These are phyloP conservation scores for Heteromurus nitidus DNA, from an alignment of 2,888 invertebrate genomes.

Conservation along the genomic window DNA sequence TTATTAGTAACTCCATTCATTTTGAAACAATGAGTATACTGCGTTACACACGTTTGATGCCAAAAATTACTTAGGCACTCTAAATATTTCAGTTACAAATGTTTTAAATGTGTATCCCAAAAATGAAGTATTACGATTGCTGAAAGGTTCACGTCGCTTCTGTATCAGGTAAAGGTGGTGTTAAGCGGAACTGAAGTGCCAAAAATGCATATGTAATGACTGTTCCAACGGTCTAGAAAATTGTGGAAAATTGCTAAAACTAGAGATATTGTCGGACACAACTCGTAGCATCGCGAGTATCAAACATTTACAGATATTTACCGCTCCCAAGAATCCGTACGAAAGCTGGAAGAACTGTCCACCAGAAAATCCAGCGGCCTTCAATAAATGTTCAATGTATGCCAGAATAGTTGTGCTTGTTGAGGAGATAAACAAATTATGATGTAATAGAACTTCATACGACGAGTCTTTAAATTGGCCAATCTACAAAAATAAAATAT, in stretches of 20 bases:
- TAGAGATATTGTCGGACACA: neutral
- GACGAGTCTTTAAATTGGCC: slow-evolving; percentile 19
- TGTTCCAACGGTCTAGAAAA: slow-evolving; percentile 19
- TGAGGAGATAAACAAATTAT: neutral
- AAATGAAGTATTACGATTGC: neutral
- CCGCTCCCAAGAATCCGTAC: slow-evolving; percentile 14
- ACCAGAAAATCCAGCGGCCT: slow-evolving; percentile 9
- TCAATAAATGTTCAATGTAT: slow-evolving; percentile 11
- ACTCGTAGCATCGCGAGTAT: neutral
- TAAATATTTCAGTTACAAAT: neutral
- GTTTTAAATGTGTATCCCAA: neutral
- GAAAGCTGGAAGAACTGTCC: slow-evolving; percentile 33
- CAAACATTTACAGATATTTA: neutral
- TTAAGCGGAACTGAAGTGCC: slow-evolving; percentile 35
- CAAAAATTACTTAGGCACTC: neutral
- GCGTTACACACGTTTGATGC: neutral
- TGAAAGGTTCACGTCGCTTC: neutral
- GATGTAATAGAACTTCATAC: slow-evolving; percentile 2
- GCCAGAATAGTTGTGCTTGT: neutral
- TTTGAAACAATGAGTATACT: neutral
- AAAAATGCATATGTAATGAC: slow-evolving; percentile 37
- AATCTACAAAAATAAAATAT: neutral
- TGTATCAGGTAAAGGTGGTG: neutral
- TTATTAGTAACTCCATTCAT: neutral
- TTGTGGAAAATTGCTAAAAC: neutral